These are phyloP conservation scores for Rhagonycha fulva DNA, from an alignment of 2,888 invertebrate species.

Conservation along the genomic window DNA sequence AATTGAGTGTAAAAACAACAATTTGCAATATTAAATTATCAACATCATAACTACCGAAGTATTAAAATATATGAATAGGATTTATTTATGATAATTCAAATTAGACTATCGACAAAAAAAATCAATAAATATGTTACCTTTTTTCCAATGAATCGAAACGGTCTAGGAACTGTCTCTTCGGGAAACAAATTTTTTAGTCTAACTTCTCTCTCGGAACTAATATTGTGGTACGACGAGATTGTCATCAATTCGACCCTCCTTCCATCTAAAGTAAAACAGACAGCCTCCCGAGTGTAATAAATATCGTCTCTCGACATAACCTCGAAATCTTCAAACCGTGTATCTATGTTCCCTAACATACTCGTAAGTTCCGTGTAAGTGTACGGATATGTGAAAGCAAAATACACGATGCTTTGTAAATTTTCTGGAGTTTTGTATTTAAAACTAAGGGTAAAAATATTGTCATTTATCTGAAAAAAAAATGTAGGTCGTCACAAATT, in stretches of 20 bases:
- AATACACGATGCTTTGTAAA: conserved; percentile 74
- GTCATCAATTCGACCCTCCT: conserved; percentile 82
- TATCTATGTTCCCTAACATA: conserved; percentile 70
- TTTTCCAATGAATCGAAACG: conserved; percentile 76
- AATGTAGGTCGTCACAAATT: background rate
- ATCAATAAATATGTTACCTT: conserved; percentile 61
- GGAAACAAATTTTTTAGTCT: conserved; percentile 75
- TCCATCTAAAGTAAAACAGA: conserved; percentile 78
- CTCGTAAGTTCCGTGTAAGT: conserved; percentile 82
- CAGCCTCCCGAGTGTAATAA: conserved; percentile 83
- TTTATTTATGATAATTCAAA: too few relatives aligned
- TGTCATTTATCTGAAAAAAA: conserved; percentile 67
- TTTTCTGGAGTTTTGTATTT: conserved; percentile 73
- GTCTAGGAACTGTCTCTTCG: conserved; percentile 66
- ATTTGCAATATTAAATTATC: too few relatives aligned
- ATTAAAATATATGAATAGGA: too few relatives aligned
- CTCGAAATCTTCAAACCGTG: conserved; percentile 58
- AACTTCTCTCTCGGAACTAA: conserved; percentile 72
- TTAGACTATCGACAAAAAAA: background rate
- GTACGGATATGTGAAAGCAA: conserved; percentile 91
- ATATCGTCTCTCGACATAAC: conserved; percentile 65
- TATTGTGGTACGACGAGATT: conserved; percentile 79
- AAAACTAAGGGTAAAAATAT: conserved; percentile 76
- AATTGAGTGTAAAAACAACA: too few relatives aligned
- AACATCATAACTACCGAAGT: too few relatives aligned